Evolutionary conservation across 2,888 invertebrate genomes (phyloP), one percentile per base, ranked within the genome.

Genomic region (Tachina grossa): DNA sequence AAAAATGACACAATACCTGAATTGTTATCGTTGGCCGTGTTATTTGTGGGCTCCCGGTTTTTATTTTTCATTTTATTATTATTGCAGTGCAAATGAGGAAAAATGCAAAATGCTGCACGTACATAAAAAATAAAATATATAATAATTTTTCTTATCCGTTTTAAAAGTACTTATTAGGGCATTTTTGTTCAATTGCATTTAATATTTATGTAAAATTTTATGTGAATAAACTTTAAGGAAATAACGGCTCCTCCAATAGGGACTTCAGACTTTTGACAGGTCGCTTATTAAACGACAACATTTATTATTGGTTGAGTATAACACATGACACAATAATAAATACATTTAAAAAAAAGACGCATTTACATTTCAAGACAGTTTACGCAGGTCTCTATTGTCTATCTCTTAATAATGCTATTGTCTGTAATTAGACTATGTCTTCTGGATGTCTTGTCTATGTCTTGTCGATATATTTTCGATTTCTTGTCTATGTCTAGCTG

Each of bases 1-100:
- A 79, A 79, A 84, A 69, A n/a, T 79, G 75, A 84, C 79, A 84
- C 75, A 84, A 75, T 84, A 71, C 69, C 55, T 59, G 16, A 41
- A 55, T 57, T 68, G 39, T 68, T 49, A 31, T 51, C 51, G 31
- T 61, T 69, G 41, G 69, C 16, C 16, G 5, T 43, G 19, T 61
- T 16, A 9, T 47, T 31, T 43, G 9, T 14, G 47, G 2, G 10
- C 59, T 59, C 9, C 47, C 57, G 31, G 31, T 31, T 49, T 45
- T 45, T 4, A 45, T 19, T 31, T 57, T 57, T 63, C 31, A 31
- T 63, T 22, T 63, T 45, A 11, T 45, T 11, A 6, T 10, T 8
- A 9, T 10, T 31, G 1, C 13, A 14, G 19, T 55, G 16, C 43
- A 22, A 45, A 55, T 8, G 19, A 11, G 13, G 55, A 14, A 41